Evolutionary conservation across 2,797 vertebrate genomes (phyloP).

Genomic region (Phyllotis vaccarum): DNA sequence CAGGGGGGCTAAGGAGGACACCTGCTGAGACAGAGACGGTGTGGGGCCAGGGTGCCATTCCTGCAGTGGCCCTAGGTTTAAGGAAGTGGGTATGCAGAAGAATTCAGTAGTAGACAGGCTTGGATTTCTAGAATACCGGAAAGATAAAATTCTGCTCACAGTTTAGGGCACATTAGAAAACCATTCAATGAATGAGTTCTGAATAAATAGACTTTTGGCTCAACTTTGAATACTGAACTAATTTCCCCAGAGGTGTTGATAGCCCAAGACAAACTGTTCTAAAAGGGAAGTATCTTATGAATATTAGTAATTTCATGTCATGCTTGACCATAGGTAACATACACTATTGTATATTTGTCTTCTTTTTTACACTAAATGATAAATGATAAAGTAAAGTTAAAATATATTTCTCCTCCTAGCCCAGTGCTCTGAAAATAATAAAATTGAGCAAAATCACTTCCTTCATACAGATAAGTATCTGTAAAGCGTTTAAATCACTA

Average conservation of each 20-base stretch:
- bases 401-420: background rate
- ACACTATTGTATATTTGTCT: background rate
- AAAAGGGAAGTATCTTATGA: background rate
- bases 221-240: background rate
- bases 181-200: background rate
- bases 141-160: background rate
- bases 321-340: background rate
- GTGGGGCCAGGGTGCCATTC: background rate
- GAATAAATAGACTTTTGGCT: background rate
- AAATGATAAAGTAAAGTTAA: background rate
- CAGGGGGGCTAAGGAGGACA: background rate
- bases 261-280: background rate
- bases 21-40: background rate
- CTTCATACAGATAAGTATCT: background rate
- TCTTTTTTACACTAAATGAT: conserved; percentile 11
- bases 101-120: background rate
- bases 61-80: background rate
- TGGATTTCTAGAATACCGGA: background rate
- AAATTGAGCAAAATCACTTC: conserved; percentile 21
- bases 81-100: background rate
- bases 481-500: conserved; percentile 35
- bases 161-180: background rate
- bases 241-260: background rate
- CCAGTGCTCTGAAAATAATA: background rate
- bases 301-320: background rate